Evolutionary conservation across 2,888 invertebrate species (phyloP).

Genomic region (Amphipoea oculea): DNA sequence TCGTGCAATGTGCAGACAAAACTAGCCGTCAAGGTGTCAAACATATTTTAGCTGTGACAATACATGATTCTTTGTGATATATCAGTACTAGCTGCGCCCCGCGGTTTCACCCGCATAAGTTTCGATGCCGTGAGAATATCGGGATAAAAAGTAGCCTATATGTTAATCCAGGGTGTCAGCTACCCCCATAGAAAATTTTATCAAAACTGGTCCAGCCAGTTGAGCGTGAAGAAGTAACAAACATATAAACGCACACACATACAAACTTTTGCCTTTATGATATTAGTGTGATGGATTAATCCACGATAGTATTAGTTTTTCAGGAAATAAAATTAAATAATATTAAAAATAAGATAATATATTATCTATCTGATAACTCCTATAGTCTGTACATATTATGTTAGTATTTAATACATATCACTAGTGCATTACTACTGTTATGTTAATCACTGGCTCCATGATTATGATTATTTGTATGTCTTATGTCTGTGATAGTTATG

Average conservation of each 20-base stretch:
- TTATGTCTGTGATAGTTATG: conserved; percentile 4
- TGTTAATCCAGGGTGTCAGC: no score
- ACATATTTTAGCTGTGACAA: not conserved
- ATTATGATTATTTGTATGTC: conserved; percentile 1
- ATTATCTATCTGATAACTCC: not conserved
- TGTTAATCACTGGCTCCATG: conserved; percentile 5
- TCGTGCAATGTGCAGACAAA: not conserved
- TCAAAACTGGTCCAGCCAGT: no score
- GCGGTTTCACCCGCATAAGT: no score
- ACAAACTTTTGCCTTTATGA: no score
- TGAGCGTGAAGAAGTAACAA: no score
- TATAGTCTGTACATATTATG: not conserved
- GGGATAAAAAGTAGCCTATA: no score
- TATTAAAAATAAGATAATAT: not conserved
- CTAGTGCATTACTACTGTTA: not conserved
- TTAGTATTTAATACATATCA: not conserved
- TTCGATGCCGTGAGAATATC: no score
- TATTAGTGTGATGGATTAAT: no score
- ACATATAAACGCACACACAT: no score
- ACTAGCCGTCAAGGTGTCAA: no score
- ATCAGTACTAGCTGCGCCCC: no score
- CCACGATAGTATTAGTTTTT: not conserved
- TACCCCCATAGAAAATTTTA: no score
- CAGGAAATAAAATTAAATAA: not conserved
- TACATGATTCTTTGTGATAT: not conserved